Base-by-base conservation (phyloP, 2,113 vertebrate genomes). In the Ptychochromis oligacanthus region DNA sequence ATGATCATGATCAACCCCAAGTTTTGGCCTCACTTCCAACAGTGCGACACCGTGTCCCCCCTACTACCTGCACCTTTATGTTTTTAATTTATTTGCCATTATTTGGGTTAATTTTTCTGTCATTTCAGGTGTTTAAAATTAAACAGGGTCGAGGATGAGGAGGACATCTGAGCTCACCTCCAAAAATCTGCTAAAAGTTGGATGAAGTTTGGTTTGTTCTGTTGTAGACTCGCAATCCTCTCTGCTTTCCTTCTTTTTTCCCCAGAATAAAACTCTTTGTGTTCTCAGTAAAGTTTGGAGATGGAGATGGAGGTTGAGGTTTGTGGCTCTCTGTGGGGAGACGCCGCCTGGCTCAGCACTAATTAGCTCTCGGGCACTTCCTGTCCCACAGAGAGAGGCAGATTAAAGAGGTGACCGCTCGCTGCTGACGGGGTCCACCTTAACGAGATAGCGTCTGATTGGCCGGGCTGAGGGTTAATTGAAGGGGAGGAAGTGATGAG, bases 371-470 rank as follows among this genome's bases (percentile, higher is more conserved):
- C 22, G 26, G 12, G 28, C 31, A 57, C 86, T 87, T 90, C 76
- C 83, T 80, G 89, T 89, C 83, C 90, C 88, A 3, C 61, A 28
- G 89, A 83, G 87, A 62, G 40, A 36, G 59, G 46, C 54, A 20
- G 90, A 91, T 93, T 92, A 90, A 34, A 70, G 86, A 82, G 87
- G 90, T 87, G 92, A 90, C 56, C 12, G 34, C 79, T 18, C 3
- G 1, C 3, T 1, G 60, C 88, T 79, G 84, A 49, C 12, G 7
- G 57, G 80, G 77, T 62, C 81, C n/a, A n/a, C 43, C 87, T 76
- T 84, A 84, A 91, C 65, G 60, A 90, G 91, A 90, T 91, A 85
- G 74, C 58, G 17, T 46, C 88, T 88, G 92, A 93, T 93, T 94
- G 90, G 91, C 22, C 11, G 64, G 59, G 72, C 76, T 9, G n/a